Conservation (phyloP, 2,888 invertebrate genomes). For the Trichogramma dendrolimi region DNA sequence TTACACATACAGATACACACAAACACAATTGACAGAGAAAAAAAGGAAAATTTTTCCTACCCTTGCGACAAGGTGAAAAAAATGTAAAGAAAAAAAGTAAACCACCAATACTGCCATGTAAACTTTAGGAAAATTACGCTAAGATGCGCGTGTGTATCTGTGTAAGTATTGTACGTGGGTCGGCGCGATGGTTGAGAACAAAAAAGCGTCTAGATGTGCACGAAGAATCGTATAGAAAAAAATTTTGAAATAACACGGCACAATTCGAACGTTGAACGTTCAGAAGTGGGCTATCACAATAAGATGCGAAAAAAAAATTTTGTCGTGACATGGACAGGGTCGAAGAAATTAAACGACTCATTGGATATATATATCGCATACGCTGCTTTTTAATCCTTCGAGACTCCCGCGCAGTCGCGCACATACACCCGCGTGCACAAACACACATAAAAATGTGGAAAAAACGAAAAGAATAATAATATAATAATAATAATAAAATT, state of each 20-base stretch:
- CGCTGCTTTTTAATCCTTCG: too few relatives aligned
- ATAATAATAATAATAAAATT: too few relatives aligned
- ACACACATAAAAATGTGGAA: too few relatives aligned
- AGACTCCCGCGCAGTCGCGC: too few relatives aligned
- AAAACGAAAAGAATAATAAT: too few relatives aligned
- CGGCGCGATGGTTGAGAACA: not conserved
- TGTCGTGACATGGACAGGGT: not conserved
- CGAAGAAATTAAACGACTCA: too few relatives aligned
- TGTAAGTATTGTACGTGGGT: not conserved
- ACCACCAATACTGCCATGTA: conserved; percentile 28
- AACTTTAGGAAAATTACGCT: conserved; percentile 25
- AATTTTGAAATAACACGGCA: not conserved
- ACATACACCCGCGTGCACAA: too few relatives aligned
- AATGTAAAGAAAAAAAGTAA: conserved; percentile 22
- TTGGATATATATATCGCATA: too few relatives aligned
- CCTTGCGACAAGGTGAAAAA: conserved; percentile 9
- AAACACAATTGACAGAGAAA: conserved; percentile 23
- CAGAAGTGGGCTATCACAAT: not conserved
- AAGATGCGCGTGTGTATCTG: conserved; percentile 17
- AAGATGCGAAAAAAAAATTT: conserved; percentile 10
- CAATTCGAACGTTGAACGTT: conserved; percentile 12
- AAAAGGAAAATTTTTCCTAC: conserved; percentile 5
- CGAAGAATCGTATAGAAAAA: too few relatives aligned
- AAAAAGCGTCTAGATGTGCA: not conserved
- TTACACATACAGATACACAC: conserved; percentile 21